These are phyloP conservation scores for Malurus alboscapulatus DNA, from an alignment of 2,113 vertebrate genomes.

Conservation along the genomic window DNA sequence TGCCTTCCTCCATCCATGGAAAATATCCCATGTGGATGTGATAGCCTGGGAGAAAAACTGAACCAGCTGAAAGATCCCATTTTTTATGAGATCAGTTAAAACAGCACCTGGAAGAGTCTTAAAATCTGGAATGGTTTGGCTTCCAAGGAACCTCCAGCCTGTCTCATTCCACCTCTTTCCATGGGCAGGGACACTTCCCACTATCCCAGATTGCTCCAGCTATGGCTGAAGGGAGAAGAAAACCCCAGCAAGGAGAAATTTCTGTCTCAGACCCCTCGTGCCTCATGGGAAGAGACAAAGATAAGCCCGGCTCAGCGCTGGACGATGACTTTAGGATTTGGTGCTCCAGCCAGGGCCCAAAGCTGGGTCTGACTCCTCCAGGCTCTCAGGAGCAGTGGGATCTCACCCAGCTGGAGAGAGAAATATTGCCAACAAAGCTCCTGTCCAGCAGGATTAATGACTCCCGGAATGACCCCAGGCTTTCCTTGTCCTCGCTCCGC, in stretches of 20 bases:
- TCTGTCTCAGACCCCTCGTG: not conserved
- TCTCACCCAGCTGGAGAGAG: not conserved
- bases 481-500: constrained; percentile 2
- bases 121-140: not conserved
- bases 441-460: constrained; percentile 59
- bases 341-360: not conserved
- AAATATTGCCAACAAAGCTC: constrained; percentile 26
- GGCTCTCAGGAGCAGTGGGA: not conserved
- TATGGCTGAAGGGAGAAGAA: not conserved
- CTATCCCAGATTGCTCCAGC: not conserved
- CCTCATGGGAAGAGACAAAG: not conserved
- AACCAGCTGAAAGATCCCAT: not conserved
- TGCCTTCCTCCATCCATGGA: not conserved
- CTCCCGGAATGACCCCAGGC: not conserved
- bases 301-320: rapidly evolving
- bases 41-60: not conserved
- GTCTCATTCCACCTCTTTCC: not conserved
- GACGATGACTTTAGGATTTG: not conserved
- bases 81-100: not conserved
- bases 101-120: not conserved
- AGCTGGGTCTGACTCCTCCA: not conserved
- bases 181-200: not conserved
- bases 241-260: not conserved
- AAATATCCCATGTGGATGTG: not conserved
- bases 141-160: not conserved